Percentiles rank a stretch among this genome's conserved stretches.
Conservation (phyloP, 2,888 invertebrate genomes). For the Caenorhabditis angaria region DNA sequence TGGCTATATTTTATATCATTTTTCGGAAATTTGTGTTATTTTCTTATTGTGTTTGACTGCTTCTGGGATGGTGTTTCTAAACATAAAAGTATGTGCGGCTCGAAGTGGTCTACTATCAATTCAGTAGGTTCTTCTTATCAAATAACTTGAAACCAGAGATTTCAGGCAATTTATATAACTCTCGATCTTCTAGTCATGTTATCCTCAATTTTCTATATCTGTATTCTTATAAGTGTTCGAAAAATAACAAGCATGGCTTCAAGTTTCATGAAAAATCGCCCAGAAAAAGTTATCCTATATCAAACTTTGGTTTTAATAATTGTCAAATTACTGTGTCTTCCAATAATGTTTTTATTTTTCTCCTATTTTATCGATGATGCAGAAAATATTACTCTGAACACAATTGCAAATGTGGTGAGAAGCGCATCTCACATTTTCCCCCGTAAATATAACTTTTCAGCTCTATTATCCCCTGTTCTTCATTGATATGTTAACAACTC, state of each 20-base stretch:
- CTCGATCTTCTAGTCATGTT: background rate
- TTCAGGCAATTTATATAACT: background rate
- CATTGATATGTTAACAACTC: no score
- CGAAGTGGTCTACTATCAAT: background rate
- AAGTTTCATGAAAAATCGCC: background rate
- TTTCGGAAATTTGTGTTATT: background rate
- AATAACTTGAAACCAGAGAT: background rate
- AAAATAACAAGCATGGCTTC: background rate
- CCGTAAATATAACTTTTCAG: no score
- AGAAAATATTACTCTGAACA: no score
- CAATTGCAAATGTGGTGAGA: no score
- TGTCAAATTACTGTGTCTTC: background rate
- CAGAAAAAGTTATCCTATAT: background rate
- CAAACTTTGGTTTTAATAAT: background rate
- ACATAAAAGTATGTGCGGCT: background rate
- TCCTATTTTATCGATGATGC: no score
- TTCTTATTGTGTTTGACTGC: background rate
- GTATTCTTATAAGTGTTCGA: background rate
- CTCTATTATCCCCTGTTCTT: no score
- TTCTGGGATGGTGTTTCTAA: background rate
- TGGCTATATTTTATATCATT: background rate
- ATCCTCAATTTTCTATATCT: background rate
- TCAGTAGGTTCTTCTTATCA: background rate
- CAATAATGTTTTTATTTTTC: no score
- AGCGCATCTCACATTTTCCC: no score